Evolutionary conservation across 2,113 vertebrate genomes (phyloP), one percentile per base, ranked within the genome.

Genomic region (Guaruba guarouba): DNA sequence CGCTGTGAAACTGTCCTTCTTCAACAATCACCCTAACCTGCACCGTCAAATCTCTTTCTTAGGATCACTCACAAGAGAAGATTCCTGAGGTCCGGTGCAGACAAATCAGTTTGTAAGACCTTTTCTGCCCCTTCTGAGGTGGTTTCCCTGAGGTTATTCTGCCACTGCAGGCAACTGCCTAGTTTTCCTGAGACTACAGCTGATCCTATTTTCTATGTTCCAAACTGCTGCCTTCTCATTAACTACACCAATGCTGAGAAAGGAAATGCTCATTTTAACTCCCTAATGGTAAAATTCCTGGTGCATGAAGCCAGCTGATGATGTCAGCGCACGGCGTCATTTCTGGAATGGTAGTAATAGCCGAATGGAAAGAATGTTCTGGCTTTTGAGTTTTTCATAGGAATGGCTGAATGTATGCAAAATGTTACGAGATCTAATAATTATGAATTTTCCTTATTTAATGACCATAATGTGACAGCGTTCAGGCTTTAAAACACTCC

Each of bases 11-110:
- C 18, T 0, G 0, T 44, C 17, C 20, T 88, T 8, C n/a, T 78
- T 29, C 27, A 63, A 22, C 20, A 57, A 13, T 33, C 18, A 35
- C 41, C 25, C 25, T 19, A 37, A 41, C 24, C 48, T 8, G 1
- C 29, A 6, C 4, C 48, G 9, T 25, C 54, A 43, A 28, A n/a
- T 43, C 8, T 57, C 9, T 67, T 49, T 68, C 63, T 70, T 39
- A 52, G 43, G 10, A 25, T 73, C 29, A 46, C 7, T 29, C 54
- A 6, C 8, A 82, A 46, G 22, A 71, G 70, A 71, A 67, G 16
- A 7, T 87, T 37, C 25, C 2, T 0, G 0, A 49, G 12, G 10
- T 55, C 39, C 83, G n/a, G 6, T 9, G 11, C 4, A n/a, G 13
- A 35, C 14, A 49, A 19, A 70, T 22, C 28, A 28, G 5, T 39